These are phyloP conservation scores for Penaeus monodon DNA, from an alignment of 2,888 invertebrate species.

Conservation along the genomic window DNA sequence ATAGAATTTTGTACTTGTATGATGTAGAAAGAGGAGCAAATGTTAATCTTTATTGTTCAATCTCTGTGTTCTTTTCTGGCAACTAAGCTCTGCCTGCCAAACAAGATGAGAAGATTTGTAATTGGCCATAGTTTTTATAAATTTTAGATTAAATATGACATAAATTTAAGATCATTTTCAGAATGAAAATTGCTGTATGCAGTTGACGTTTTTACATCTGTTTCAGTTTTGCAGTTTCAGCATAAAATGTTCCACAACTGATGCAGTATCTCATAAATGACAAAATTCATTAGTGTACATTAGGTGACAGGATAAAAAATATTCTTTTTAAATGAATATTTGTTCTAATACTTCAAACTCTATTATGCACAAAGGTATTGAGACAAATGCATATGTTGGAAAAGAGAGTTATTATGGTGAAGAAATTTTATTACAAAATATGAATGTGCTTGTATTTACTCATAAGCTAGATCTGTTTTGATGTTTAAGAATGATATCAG, in stretches of 20 bases:
- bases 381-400: not conserved
- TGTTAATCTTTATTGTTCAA: too few species aligned
- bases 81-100: slow-evolving; percentile 45
- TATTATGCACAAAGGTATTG: not conserved
- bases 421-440: not conserved
- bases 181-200: not conserved
- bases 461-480: too few species aligned
- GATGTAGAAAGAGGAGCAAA: too few species aligned
- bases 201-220: not conserved
- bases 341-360: not conserved
- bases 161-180: not conserved
- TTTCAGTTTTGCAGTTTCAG: not conserved
- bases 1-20: not conserved
- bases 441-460: too few species aligned
- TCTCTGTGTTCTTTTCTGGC: too few species aligned
- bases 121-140: not conserved
- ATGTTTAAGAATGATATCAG: too few species aligned
- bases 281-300: too few species aligned
- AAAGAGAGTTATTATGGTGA: too few species aligned
- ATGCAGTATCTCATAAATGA: too few species aligned
- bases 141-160: not conserved
- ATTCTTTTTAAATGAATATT: not conserved
- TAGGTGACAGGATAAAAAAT: too few species aligned
- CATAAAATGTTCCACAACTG: too few species aligned
- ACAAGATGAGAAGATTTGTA: not conserved